phyloP scores from a whole-genome alignment of 2,888 invertebrate genomes.

The Tinea semifulvella region DNA sequence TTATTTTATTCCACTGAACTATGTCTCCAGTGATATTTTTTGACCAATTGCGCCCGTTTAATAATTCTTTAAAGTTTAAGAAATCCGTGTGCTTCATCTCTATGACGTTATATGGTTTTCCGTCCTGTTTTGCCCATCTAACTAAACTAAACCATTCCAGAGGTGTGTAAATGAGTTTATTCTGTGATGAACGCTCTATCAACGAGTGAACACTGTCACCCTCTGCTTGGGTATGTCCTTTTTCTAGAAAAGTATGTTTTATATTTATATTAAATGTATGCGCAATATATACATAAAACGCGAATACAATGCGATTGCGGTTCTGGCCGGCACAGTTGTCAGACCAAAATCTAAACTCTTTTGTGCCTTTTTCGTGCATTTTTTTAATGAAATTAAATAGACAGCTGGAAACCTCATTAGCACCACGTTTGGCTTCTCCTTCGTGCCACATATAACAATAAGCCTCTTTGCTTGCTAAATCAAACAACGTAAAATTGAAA shows the following conservation, averaged over 20 bases:
- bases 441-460: constrained; percentile 23
- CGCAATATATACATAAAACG: constrained; percentile 21
- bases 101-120: constrained; percentile 11
- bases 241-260: constrained; percentile 24
- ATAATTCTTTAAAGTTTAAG: no score
- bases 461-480: constrained; percentile 16
- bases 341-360: constrained; percentile 25
- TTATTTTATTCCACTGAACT: no score
- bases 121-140: constrained; percentile 13
- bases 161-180: not conserved
- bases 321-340: constrained; percentile 26
- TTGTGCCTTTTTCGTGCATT: constrained; percentile 17
- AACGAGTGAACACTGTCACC: constrained; percentile 25
- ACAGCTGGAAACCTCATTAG: constrained; percentile 22
- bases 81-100: constrained; percentile 10
- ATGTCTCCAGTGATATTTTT: no score
- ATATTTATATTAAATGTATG: constrained; percentile 22
- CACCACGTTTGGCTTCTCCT: constrained; percentile 20
- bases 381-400: constrained; percentile 17
- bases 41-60: no score
- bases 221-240: constrained; percentile 26
- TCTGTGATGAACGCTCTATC: not conserved
- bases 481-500: constrained; percentile 21
- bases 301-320: constrained; percentile 24
- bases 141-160: constrained; percentile 1